A percentile compares a stretch with the other conserved stretches of the same genome.
Conservation (phyloP, 2,888 invertebrate genomes). For the Augiades crinisus region DNA sequence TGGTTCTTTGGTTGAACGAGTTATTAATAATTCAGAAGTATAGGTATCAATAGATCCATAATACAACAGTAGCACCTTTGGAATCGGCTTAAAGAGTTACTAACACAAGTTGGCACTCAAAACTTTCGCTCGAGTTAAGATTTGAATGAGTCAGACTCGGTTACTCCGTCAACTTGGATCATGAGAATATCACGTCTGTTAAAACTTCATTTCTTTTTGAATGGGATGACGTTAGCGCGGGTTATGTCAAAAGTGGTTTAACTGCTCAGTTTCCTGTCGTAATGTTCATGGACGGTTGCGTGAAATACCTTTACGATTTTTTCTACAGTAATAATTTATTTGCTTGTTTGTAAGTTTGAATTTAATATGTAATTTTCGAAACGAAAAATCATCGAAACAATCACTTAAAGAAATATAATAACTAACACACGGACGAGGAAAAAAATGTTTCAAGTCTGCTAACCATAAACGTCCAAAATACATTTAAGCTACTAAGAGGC, state of each 20-base stretch:
- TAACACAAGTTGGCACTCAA: constrained; percentile 16
- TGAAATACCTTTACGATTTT: background rate
- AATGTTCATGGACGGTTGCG: constrained; percentile 2
- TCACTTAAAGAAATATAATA: too few relatives aligned
- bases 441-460: too few relatives aligned
- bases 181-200: constrained; percentile 10
- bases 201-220: constrained; percentile 20
- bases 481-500: too few relatives aligned
- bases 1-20: too few relatives aligned
- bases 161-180: constrained; percentile 12
- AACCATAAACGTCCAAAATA: too few relatives aligned
- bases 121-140: constrained; percentile 13
- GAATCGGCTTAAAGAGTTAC: constrained; percentile 3
- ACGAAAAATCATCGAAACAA: too few relatives aligned
- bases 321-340: background rate
- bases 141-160: constrained; percentile 17
- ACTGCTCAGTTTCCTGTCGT: background rate
- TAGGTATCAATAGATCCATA: too few relatives aligned
- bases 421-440: too few relatives aligned
- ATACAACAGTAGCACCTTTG: too few relatives aligned
- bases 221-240: background rate
- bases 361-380: too few relatives aligned
- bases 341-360: too few relatives aligned
- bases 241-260: constrained; percentile 13
- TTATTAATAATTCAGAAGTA: too few relatives aligned